phyloP scores from a whole-genome alignment of 1,140 invertebrate genomes.

The Meloidogyne exigua region DNA sequence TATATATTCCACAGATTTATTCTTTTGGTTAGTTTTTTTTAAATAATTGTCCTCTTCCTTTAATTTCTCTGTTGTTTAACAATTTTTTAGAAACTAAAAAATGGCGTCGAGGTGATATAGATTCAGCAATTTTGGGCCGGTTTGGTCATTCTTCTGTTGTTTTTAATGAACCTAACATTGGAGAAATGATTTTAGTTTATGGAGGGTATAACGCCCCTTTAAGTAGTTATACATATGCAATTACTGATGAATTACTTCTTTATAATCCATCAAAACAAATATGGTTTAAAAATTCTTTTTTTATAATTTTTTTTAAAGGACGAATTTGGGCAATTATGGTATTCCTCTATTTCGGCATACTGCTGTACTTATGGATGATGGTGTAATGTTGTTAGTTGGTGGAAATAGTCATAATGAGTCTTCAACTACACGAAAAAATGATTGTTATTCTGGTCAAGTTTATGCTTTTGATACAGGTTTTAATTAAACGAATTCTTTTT shows the following conservation, averaged over 20 bases:
- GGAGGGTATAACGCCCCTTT: slow-evolving; percentile 55
- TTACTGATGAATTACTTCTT: slow-evolving; percentile 48
- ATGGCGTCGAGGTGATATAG: slow-evolving; percentile 48
- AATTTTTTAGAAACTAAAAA: slow-evolving; percentile 46
- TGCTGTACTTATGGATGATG: slow-evolving; percentile 57
- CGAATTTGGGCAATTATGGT: slow-evolving; percentile 45
- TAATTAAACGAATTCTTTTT: not conserved
- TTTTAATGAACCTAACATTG: slow-evolving; percentile 36
- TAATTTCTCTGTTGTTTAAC: too few species aligned
- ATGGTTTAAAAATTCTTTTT: slow-evolving; percentile 22
- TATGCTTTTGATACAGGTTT: slow-evolving; percentile 55
- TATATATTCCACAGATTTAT: slow-evolving; percentile 58
- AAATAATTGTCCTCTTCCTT: not conserved
- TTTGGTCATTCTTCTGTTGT: slow-evolving; percentile 59
- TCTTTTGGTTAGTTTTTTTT: slow-evolving; percentile 47
- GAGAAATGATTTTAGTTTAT: slow-evolving; percentile 47
- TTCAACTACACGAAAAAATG: slow-evolving; percentile 37
- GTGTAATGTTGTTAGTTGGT: slow-evolving; percentile 58
- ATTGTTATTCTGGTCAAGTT: slow-evolving; percentile 55
- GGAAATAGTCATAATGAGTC: slow-evolving; percentile 61
- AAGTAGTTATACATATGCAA: slow-evolving; percentile 51
- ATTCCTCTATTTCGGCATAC: slow-evolving; percentile 51
- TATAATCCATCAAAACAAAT: slow-evolving; percentile 41
- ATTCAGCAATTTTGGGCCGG: slow-evolving; percentile 49
- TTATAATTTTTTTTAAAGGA: slow-evolving; percentile 29